These are phyloP conservation scores for Metallyticus violacea DNA, from an alignment of 2,888 invertebrate species.

Conservation along the genomic window DNA sequence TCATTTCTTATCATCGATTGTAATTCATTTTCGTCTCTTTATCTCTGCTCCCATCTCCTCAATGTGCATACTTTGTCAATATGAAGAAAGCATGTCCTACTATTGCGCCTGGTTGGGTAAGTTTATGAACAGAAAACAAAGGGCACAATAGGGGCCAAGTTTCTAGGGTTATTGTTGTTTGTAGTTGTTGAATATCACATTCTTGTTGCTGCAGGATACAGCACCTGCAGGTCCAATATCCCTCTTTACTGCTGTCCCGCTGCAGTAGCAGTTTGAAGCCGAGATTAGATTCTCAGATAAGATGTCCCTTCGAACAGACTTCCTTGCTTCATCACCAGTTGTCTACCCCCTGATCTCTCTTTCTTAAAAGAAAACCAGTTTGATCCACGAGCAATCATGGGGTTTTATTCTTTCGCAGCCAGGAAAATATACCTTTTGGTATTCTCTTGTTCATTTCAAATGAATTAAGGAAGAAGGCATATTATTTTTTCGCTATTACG, in stretches of 20 bases:
- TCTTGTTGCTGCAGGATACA: background rate
- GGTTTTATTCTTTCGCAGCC: background rate
- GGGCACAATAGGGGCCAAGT: background rate
- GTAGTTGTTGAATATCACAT: background rate
- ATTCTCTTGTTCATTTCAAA: slow-evolving; percentile 13
- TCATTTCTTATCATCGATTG: no score
- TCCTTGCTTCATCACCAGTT: background rate
- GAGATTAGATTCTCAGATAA: slow-evolving; percentile 6
- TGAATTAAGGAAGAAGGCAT: background rate
- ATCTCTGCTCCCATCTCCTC: no score
- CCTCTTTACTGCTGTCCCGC: background rate
- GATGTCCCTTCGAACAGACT: background rate
- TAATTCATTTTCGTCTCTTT: no score
- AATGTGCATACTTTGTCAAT: no score
- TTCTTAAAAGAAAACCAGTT: background rate
- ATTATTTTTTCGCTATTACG: background rate
- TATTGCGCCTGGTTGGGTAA: background rate
- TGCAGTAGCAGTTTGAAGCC: background rate
- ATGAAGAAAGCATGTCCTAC: no score
- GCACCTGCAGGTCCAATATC: background rate
- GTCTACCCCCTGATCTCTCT: background rate
- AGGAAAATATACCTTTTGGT: background rate
- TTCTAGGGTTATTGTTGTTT: background rate
- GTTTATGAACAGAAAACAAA: background rate
- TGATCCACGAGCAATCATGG: no score